Evolutionary conservation across 2,888 invertebrate genomes (phyloP).

Genomic region (Stenichneumon culpator): DNA sequence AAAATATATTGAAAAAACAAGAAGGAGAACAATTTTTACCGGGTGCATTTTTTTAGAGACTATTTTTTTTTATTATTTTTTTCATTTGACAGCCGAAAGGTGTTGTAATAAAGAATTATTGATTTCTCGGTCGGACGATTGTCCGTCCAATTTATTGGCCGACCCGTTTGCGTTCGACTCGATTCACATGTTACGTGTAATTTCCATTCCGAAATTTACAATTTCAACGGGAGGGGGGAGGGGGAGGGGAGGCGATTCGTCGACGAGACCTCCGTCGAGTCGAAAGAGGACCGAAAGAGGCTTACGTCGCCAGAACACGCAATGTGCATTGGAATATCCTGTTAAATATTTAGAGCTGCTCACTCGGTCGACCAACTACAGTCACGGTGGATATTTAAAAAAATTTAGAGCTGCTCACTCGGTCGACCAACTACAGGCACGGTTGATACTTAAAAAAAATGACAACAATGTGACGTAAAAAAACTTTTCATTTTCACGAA

Average conservation of each 20-base stretch:
- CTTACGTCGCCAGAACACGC: conserved; percentile 68
- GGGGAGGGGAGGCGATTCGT: neutral
- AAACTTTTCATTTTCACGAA: too few species aligned
- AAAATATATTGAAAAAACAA: neutral
- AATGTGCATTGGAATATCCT: conserved; percentile 71
- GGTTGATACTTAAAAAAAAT: too few species aligned
- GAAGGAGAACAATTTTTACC: neutral
- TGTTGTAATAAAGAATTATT: conserved; percentile 25
- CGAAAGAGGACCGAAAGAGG: conserved; percentile 48
- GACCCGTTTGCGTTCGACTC: conserved; percentile 21
- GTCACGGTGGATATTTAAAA: neutral
- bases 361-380: conserved; percentile 42
- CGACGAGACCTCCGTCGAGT: neutral
- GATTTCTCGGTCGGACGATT: conserved; percentile 41
- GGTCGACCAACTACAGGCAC: conserved; percentile 30
- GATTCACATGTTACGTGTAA: conserved; percentile 70
- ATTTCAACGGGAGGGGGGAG: conserved; percentile 57
- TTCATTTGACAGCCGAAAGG: neutral
- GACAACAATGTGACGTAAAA: too few species aligned
- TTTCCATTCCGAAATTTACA: conserved; percentile 73
- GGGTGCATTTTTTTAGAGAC: neutral
- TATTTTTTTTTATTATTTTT: too few species aligned
- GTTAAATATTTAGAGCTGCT: conserved; percentile 76
- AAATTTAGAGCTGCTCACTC: conserved; percentile 71
- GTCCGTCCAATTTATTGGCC: conserved; percentile 25